Base-by-base conservation (phyloP, 92 coral and sea anemone species). In the Zoanthus solanderi region DNA sequence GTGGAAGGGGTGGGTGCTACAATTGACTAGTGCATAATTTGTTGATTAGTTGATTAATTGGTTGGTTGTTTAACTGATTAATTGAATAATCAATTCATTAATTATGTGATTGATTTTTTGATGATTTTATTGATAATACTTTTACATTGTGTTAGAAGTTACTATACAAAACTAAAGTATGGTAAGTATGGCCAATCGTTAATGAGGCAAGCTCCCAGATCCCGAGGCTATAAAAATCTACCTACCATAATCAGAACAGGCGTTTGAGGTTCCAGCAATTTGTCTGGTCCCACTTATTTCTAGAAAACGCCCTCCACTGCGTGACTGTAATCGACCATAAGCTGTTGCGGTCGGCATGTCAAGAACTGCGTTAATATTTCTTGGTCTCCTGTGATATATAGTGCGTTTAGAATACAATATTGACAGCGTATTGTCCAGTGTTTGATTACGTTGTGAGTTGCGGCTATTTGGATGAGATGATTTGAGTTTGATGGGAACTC, bases 241-340 rank as follows among this genome's bases (percentile, higher is more conserved):
- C 50, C 18, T 81, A 81, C 85, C 85, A 14, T 81, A 81, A 18
- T 65, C 56, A 11, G 85, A 81, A 23, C 85, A 81, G 0, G 16
- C 45, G 17, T 42, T 31, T 23, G 23, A 13, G 0, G 85, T n/a
- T 5, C 85, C 85, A 23, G 57, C 28, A n/a, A 81, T 18, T 4
- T 66, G 44, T 23, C 85, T 71, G 54, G 67, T 81, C 12, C 85
- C 32, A 13, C 60, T 23, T 81, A 81, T 81, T 71, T 66, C 47
- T 2, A 81, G 61, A 23, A 81, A 81, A 34, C 66, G 60, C 0
- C 2, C n/a, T 6, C 85, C 85, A 1, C 85, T 81, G 52, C 85
- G 75, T 3, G 85, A 66, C 44, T 65, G 61, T 52, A 81, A 56
- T 37, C 60, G 12, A 1, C 85, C 85, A n/a, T 81, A 46, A 12